Conservation (phyloP, 2,888 invertebrate species). For the Gymnosoma rotundatum region DNA sequence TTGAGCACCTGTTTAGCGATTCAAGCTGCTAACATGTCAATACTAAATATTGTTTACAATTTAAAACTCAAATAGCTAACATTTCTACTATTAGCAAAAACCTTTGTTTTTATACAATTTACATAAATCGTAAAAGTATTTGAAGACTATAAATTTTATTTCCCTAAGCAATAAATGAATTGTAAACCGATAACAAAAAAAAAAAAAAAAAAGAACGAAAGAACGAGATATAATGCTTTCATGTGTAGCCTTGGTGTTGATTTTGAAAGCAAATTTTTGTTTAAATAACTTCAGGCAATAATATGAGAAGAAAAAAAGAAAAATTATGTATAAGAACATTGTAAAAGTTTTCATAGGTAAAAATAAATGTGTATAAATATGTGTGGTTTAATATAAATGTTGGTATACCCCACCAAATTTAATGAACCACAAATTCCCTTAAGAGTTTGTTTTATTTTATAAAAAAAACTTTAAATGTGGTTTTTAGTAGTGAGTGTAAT, state of each 20-base stretch:
- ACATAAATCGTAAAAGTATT: neutral
- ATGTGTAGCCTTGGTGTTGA: neutral
- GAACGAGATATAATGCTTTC: neutral
- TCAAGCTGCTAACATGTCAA: no score
- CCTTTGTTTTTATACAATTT: neutral
- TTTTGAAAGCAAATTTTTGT: no score
- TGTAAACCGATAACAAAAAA: neutral
- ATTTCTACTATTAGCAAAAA: neutral
- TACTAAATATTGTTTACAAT: no score
- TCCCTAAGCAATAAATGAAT: conserved; percentile 13
- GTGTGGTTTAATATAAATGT: neutral
- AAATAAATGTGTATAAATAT: neutral
- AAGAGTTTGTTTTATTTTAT: conserved; percentile 42
- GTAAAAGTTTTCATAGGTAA: conserved; percentile 18
- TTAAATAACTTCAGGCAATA: no score
- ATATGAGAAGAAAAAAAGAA: neutral
- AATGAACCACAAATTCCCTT: conserved; percentile 60
- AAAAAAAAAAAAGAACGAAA: no score
- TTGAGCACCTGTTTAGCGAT: no score
- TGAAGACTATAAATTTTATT: conserved; percentile 19
- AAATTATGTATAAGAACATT: neutral
- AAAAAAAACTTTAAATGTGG: conserved; percentile 44
- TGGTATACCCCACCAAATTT: neutral
- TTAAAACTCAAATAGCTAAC: no score
- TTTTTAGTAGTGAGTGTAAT: conserved; percentile 44